Evolutionary conservation across 1,140 invertebrate species (phyloP).

Genomic region (Elymnias hypermnestra): DNA sequence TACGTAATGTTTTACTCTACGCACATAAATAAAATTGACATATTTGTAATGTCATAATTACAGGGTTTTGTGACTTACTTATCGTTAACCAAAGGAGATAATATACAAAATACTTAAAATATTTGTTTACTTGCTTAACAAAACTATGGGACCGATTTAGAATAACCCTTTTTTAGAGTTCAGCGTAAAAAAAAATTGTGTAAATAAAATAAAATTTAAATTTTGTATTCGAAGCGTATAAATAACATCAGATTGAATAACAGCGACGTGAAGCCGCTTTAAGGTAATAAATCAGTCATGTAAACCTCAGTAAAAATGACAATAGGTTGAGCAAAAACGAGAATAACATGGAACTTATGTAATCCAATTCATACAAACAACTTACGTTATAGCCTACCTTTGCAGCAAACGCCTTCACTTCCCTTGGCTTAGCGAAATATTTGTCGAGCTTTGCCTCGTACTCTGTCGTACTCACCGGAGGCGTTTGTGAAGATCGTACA

Average conservation of each 20-base stretch:
- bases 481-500: slow-evolving; percentile 33
- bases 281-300: too few relatives aligned
- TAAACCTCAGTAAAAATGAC: slow-evolving; percentile 1
- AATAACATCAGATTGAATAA: too few relatives aligned
- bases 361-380: slow-evolving; percentile 9
- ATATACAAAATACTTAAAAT: too few relatives aligned
- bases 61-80: too few relatives aligned
- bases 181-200: too few relatives aligned
- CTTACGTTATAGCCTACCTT: slow-evolving; percentile 59
- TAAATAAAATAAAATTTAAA: too few relatives aligned
- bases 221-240: too few relatives aligned
- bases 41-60: neutral
- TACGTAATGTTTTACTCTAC: neutral
- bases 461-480: slow-evolving; percentile 25
- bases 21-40: neutral
- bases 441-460: slow-evolving; percentile 65
- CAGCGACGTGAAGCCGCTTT: too few relatives aligned
- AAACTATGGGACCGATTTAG: too few relatives aligned
- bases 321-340: neutral
- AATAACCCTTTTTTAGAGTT: too few relatives aligned
- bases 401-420: slow-evolving; percentile 47
- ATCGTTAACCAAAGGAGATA: too few relatives aligned
- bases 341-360: neutral
- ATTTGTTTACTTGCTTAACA: too few relatives aligned
- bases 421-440: slow-evolving; percentile 61